Evolutionary conservation across 1,140 invertebrate genomes (phyloP).

Genomic region (Micrasema longulum): DNA sequence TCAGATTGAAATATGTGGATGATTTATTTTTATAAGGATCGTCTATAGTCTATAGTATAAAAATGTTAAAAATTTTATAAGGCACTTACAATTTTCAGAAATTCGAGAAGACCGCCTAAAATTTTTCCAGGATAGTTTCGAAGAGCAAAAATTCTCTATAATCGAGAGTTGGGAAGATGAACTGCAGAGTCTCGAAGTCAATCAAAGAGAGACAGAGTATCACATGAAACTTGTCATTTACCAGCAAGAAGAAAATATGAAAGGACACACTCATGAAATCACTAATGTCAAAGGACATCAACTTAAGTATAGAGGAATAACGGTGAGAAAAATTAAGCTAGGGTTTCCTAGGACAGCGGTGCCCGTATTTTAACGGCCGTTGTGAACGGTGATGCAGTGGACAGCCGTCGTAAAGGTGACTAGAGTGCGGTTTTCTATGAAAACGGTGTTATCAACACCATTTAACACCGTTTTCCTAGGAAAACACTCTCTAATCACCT

Average conservation of each 20-base stretch:
- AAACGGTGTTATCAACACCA: too few species aligned
- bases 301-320: conserved; percentile 41
- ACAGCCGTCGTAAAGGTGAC: too few species aligned
- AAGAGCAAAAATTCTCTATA: conserved; percentile 65
- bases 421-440: too few species aligned
- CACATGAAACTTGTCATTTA: conserved; percentile 62
- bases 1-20: too few species aligned
- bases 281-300: conserved; percentile 29
- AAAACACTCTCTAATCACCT: too few species aligned
- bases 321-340: conserved; percentile 29
- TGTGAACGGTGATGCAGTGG: too few species aligned
- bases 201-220: conserved; percentile 61
- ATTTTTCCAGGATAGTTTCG: conserved; percentile 69
- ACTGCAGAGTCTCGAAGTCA: conserved; percentile 59
- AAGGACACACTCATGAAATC: conserved; percentile 43
- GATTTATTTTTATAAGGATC: too few species aligned
- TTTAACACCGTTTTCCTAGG: too few species aligned
- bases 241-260: conserved; percentile 64
- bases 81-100: conserved; percentile 57
- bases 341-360: too few species aligned
- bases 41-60: too few species aligned
- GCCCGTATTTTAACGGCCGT: too few species aligned
- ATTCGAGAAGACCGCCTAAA: conserved; percentile 65
- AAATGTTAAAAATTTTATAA: too few species aligned
- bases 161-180: conserved; percentile 66